Evolutionary conservation across 2,113 vertebrate genomes (phyloP).

Genomic region (western clawed frog (Xenopus tropicalis)): DNA sequence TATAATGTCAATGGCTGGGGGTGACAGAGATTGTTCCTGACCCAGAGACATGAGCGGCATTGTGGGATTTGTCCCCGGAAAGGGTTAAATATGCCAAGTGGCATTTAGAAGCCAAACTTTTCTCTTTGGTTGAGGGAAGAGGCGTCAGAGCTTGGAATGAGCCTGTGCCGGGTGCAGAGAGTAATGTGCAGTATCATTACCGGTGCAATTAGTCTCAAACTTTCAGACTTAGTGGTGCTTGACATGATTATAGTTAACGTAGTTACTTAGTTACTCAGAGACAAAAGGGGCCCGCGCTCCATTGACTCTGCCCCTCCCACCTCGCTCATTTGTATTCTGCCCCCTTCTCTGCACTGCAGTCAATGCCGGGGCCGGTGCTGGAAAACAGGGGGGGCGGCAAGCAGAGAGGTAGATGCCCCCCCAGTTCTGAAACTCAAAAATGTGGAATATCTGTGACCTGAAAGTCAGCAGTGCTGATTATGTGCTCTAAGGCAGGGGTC

Average conservation of each 20-base stretch:
- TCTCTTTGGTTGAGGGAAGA: slow-evolving; percentile 24
- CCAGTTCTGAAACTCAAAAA: too few species aligned
- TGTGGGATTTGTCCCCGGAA: not conserved
- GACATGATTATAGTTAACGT: slow-evolving; percentile 35
- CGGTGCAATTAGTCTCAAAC: slow-evolving; percentile 36
- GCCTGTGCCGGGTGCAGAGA: slow-evolving; percentile 30
- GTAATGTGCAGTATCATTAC: slow-evolving; percentile 44
- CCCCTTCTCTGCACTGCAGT: not conserved
- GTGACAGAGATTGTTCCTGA: too few species aligned
- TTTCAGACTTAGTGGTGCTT: slow-evolving; percentile 31
- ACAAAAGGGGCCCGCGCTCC: slow-evolving; percentile 31
- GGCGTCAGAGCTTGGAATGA: slow-evolving; percentile 21
- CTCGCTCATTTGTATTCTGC: slow-evolving; percentile 30
- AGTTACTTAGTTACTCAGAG: slow-evolving; percentile 35
- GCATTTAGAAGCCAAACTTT: slow-evolving; percentile 16
- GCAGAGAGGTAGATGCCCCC: too few species aligned
- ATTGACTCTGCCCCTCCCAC: slow-evolving; percentile 32
- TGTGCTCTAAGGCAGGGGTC: too few species aligned
- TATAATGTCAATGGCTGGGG: too few species aligned
- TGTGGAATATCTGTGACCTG: too few species aligned
- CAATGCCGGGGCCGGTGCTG: not conserved
- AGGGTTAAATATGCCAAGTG: slow-evolving; percentile 6
- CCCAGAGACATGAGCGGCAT: too few species aligned
- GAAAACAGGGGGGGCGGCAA: too few species aligned
- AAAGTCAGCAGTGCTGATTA: too few species aligned